Evolutionary conservation across 1,140 invertebrate genomes (phyloP).

Genomic region (Aporrectodea caliginosa): DNA sequence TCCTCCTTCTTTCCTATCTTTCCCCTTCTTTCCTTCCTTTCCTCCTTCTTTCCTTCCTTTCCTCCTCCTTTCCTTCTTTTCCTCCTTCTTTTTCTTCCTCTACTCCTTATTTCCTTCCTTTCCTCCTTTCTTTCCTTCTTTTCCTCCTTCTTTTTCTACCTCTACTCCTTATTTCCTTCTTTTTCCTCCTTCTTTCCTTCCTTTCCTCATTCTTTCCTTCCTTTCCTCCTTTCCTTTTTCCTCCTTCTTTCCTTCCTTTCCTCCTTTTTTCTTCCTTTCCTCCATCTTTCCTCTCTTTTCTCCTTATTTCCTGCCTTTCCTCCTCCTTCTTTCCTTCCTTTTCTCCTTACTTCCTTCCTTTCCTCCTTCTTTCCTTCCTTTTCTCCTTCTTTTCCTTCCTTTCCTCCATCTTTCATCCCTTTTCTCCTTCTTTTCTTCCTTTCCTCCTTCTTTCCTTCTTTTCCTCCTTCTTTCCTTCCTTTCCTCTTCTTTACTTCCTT

Average conservation of each 20-base stretch:
- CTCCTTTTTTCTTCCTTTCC: constrained; percentile 3
- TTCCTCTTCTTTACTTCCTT: background rate
- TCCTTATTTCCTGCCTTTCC: background rate
- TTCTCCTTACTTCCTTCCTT: background rate
- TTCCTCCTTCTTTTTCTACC: background rate
- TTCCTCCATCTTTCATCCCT: background rate
- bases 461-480: background rate
- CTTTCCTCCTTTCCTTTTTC: background rate
- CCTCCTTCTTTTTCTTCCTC: background rate
- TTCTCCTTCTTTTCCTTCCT: background rate
- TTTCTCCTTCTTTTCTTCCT: background rate
- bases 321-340: background rate
- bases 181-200: background rate
- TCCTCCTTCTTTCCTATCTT: background rate
- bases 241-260: constrained; percentile 14
- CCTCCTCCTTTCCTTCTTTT: background rate
- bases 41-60: background rate
- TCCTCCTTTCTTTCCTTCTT: background rate
- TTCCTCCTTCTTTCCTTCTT: background rate
- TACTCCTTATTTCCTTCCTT: background rate
- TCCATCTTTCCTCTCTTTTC: constrained; percentile 1
- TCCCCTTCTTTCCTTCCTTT: background rate
- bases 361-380: background rate
- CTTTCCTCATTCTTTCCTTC: background rate
- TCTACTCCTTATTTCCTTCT: background rate